Conservation (phyloP, 2,797 vertebrate species). For the Rhynchotus rufescens region DNA sequence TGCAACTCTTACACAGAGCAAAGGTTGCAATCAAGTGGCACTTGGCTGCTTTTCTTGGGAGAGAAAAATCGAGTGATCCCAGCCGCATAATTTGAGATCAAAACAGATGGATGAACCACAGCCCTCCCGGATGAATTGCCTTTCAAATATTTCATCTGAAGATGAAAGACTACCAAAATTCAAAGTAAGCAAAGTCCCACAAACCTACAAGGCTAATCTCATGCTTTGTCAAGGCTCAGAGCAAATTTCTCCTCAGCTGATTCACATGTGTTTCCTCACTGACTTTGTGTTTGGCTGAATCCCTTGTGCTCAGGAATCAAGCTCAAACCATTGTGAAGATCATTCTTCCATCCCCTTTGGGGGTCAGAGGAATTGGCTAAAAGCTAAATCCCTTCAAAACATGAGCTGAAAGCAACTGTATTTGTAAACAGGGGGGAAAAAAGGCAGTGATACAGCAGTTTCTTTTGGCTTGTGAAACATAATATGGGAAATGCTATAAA, state of each 20-base stretch:
- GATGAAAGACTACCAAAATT: conserved; percentile 21
- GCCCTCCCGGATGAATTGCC: not conserved
- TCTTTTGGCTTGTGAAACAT: not conserved
- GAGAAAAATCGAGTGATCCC: not conserved
- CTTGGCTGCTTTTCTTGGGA: not conserved
- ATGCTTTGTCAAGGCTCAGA: not conserved
- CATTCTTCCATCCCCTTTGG: not conserved
- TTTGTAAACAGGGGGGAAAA: not conserved
- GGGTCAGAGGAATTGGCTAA: not conserved
- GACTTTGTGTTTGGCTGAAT: not conserved
- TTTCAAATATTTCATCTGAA: not conserved
- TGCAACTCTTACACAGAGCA: not conserved
- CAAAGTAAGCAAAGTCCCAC: not conserved
- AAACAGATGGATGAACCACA: not conserved
- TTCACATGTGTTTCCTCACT: not conserved
- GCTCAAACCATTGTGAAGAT: not conserved
- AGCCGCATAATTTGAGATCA: not conserved
- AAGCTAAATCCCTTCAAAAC: not conserved
- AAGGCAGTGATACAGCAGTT: not conserved
- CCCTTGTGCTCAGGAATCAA: not conserved
- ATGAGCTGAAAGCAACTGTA: not conserved
- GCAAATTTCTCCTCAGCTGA: not conserved
- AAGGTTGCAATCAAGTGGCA: accelerated
- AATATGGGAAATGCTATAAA: not conserved
- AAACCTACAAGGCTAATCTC: not conserved